phyloP scores from a whole-genome alignment of 1,140 invertebrate genomes.

The Whitmania pigra region DNA sequence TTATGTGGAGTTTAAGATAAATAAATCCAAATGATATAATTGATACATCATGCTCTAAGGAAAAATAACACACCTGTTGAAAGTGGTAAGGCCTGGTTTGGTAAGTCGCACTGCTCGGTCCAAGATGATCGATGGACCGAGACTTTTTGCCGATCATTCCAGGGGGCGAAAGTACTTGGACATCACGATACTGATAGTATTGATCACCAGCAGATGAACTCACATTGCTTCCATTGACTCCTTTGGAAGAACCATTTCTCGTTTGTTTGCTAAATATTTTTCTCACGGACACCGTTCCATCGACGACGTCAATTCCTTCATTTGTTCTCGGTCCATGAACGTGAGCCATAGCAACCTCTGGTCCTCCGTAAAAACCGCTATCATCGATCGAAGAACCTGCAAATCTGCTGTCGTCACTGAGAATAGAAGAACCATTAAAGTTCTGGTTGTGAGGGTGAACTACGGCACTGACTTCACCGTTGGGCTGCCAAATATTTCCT shows the following conservation, averaged over 20 bases:
- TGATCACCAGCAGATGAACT: not conserved
- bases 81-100: not conserved
- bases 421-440: not conserved
- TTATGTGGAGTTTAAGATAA: not conserved
- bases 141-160: not conserved
- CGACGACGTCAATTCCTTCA: not conserved
- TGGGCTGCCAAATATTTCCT: not conserved
- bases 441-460: not conserved
- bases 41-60: not conserved
- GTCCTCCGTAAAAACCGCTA: not conserved
- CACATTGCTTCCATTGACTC: not conserved
- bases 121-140: not conserved
- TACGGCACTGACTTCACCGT: not conserved
- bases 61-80: not conserved
- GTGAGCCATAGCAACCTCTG: constrained; percentile 2
- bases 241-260: too few relatives aligned
- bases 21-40: not conserved
- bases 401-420: not conserved
- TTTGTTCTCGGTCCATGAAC: not conserved
- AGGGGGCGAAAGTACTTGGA: not conserved
- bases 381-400: not conserved
- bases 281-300: constrained; percentile 1
- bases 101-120: not conserved
- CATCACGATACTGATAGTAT: not conserved
- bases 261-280: constrained; percentile 4